Conservation (phyloP, 1,140 invertebrate genomes). For the Leptinotarsa texana region DNA sequence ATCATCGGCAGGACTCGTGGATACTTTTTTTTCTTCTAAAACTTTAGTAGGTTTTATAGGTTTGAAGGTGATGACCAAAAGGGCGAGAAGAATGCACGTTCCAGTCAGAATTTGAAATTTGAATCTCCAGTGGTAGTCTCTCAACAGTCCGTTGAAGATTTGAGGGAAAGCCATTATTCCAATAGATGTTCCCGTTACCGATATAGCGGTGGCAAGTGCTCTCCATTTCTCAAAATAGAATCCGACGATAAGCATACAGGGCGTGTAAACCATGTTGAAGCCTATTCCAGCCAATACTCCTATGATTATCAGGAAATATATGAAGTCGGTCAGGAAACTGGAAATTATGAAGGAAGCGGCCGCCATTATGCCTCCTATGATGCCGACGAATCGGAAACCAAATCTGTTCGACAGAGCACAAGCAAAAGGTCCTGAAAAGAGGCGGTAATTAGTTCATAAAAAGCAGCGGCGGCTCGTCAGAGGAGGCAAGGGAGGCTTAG, state of each 20-base stretch:
- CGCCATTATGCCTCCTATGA: conserved; percentile 68
- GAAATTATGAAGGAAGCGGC: conserved; percentile 62
- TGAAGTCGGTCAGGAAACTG: conserved; percentile 61
- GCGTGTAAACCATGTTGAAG: conserved; percentile 86
- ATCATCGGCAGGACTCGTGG: neutral
- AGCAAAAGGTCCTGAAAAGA: conserved; percentile 71
- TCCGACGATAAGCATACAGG: conserved; percentile 75
- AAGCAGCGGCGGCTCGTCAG: too few relatives aligned
- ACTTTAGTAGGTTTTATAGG: conserved; percentile 37
- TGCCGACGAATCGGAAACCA: conserved; percentile 72
- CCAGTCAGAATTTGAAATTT: conserved; percentile 60
- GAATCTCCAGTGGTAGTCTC: conserved; percentile 58
- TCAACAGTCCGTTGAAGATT: conserved; percentile 59
- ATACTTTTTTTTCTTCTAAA: conserved; percentile 5
- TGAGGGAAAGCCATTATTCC: conserved; percentile 72
- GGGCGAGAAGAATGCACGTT: conserved; percentile 31
- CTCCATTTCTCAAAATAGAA: conserved; percentile 82
- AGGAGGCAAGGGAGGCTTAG: too few relatives aligned
- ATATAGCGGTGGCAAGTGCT: conserved; percentile 76
- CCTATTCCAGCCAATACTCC: conserved; percentile 78
- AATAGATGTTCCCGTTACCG: conserved; percentile 79
- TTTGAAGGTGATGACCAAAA: conserved; percentile 40
- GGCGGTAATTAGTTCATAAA: too few relatives aligned
- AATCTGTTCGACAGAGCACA: conserved; percentile 73
- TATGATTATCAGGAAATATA: conserved; percentile 65